Evolutionary conservation across 1,140 invertebrate genomes (phyloP), one percentile per base, ranked within the genome.

Genomic region (Zaprionus africanus): DNA sequence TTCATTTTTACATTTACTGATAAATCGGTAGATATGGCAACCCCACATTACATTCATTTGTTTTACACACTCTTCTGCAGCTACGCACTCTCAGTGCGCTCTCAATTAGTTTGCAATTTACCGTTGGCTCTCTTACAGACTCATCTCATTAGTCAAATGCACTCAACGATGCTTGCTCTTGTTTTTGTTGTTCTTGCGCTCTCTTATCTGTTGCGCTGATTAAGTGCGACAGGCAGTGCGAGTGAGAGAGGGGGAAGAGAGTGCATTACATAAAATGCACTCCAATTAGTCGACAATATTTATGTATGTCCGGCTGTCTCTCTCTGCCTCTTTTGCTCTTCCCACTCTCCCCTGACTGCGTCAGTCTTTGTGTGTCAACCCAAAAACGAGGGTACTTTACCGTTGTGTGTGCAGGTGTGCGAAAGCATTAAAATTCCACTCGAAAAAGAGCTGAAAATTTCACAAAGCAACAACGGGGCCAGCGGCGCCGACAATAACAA

Each of bases 381-480:
- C 80, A 88, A 76, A 88, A 88, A 88, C 81, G 87, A 84, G 84
- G 84, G 79, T 90, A 88, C 74, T 64, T 81, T 80, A 80, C 84
- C 78, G 81, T 90, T 88, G 76, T 71, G 80, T 84, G 81, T 83
- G 85, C 85, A 90, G 85, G 85, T 90, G 85, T 90, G 82, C 85
- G 78, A 85, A 90, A 78, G 85, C 85, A 90, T 88, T 90, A 88
- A 88, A 90, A 88, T 88, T 88, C 84, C 84, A 90, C 85, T 88
- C 75, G 63, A 81, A 68, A 63, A 76, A 76, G 69, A 76, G 68
- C 59, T 78, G 64, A 56, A 78, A 78, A 78, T 78, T 78, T 75
- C 76, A 66, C 78, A 64, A 81, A 67, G 31, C 54, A 73, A 64
- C 65, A 53, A 69, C 67, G 49, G 46, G 38, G 76, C 65, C 76